Evolutionary conservation across 1,140 invertebrate genomes (phyloP).

Genomic region (Dinothrombium tinctorium): DNA sequence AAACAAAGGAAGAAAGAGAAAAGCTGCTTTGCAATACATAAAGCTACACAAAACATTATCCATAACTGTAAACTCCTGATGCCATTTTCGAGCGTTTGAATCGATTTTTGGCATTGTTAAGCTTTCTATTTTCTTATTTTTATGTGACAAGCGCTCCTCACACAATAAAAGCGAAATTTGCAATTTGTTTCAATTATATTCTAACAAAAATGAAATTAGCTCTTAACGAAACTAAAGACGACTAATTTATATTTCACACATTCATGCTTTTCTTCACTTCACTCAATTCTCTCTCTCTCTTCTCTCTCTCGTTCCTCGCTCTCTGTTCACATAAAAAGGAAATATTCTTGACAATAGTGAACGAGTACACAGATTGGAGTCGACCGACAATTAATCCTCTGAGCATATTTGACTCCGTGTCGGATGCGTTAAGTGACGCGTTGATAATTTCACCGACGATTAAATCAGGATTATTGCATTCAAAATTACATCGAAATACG

Average conservation of each 20-base stretch:
- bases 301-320: too few relatives aligned
- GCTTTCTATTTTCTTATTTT: slow-evolving; percentile 32
- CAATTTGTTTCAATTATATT: too few relatives aligned
- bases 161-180: too few relatives aligned
- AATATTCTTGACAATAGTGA: slow-evolving; percentile 80
- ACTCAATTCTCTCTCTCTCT: too few relatives aligned
- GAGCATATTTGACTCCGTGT: slow-evolving; percentile 31
- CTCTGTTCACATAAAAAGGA: slow-evolving; percentile 27
- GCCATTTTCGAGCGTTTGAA: neutral
- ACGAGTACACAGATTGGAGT: slow-evolving; percentile 83
- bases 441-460: slow-evolving; percentile 61
- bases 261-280: too few relatives aligned
- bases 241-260: too few relatives aligned
- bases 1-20: neutral
- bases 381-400: slow-evolving; percentile 42
- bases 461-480: slow-evolving; percentile 71
- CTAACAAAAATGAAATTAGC: too few relatives aligned
- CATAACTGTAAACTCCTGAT: neutral
- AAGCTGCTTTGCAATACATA: neutral
- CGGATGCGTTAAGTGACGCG: slow-evolving; percentile 26
- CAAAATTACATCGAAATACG: slow-evolving; percentile 18
- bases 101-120: neutral
- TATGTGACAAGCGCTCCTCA: slow-evolving; percentile 19
- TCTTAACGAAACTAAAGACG: too few relatives aligned
- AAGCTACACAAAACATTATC: neutral